Evolutionary conservation across 2,113 vertebrate genomes (phyloP), one percentile per base, ranked within the genome.

Genomic region (Eolophus roseicapilla): DNA sequence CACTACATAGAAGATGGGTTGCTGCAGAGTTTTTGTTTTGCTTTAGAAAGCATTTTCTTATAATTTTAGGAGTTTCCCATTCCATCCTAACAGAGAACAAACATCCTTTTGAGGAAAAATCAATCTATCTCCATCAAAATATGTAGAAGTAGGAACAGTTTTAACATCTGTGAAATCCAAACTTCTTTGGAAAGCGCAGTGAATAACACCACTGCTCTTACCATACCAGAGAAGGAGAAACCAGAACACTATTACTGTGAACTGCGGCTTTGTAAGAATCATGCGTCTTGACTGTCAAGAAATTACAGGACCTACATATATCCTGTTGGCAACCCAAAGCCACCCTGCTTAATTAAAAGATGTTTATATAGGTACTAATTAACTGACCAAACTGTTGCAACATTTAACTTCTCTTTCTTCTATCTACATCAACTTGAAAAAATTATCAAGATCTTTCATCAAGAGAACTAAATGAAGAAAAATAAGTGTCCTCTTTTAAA

Each of bases 271-370:
- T 75, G n/a, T 64, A 83, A 63, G 10, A 71, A 27, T 53, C 82
- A 43, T 0, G 2, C 2, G 2, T 47, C 47, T n/a, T 39, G 49
- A 79, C 23, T 52, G 15, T 6, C 0, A 3, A 71, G 64, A 86
- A 74, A 67, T 90, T 64, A 76, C 29, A 79, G 14, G 55, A 60
- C 0, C 0, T 1, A 6, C 21, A n/a, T 43, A 55, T 18, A 33
- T 71, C 60, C 52, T 53, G 14, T 3, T 64, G 44, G 81, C 74
- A 91, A 81, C n/a, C 41, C 29, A 35, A 94, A 90, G 37, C 1
- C 19, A 74, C 11, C 7, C 21, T 52, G 17, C 41, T 81, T 74
- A 43, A 63, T 46, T 57, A 82, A 41, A 57, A 80, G 28, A 53
- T 37, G 6, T 35, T 33, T 33, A 73, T 71, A 87, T 78, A 76